A percentile compares a stretch with the other conserved stretches of the same genome.
phyloP scores from a whole-genome alignment of 2,888 invertebrate species.

The Scaptomyza caliginosa region DNA sequence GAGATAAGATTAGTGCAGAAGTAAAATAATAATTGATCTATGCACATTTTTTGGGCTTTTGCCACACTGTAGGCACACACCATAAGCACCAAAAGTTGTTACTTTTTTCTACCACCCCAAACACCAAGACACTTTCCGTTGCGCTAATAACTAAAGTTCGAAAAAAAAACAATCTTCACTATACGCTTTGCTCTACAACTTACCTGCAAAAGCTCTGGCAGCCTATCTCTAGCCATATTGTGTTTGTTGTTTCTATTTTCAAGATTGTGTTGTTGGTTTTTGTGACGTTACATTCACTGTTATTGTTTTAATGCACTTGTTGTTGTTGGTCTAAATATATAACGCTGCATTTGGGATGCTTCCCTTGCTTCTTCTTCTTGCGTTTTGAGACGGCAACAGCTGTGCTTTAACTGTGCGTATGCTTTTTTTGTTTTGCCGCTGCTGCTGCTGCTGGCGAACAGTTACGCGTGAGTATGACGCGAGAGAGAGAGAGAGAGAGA shows the following conservation, averaged over 20 bases:
- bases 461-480: constrained; percentile 29
- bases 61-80: constrained; percentile 26
- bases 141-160: constrained; percentile 11
- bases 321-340: constrained; percentile 15
- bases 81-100: constrained; percentile 10
- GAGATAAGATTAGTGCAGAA: neutral
- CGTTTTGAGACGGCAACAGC: constrained; percentile 53
- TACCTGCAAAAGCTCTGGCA: constrained; percentile 83
- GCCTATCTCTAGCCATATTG: constrained; percentile 82
- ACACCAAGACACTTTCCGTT: neutral
- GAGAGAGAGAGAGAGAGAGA: neutral
- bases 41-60: neutral
- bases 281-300: constrained; percentile 20
- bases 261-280: constrained; percentile 19
- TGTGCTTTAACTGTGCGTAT: constrained; percentile 65
- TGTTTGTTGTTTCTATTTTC: constrained; percentile 12
- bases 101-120: constrained; percentile 1
- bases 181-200: constrained; percentile 34
- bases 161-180: neutral
- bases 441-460: constrained; percentile 10
- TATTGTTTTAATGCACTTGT: constrained; percentile 1
- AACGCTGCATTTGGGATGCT: constrained; percentile 2
- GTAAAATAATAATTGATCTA: neutral
- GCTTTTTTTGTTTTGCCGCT: constrained; percentile 1
- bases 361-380: constrained; percentile 10